Conservation (phyloP, 2,797 vertebrate genomes). For the Pangasius macronema region DNA sequence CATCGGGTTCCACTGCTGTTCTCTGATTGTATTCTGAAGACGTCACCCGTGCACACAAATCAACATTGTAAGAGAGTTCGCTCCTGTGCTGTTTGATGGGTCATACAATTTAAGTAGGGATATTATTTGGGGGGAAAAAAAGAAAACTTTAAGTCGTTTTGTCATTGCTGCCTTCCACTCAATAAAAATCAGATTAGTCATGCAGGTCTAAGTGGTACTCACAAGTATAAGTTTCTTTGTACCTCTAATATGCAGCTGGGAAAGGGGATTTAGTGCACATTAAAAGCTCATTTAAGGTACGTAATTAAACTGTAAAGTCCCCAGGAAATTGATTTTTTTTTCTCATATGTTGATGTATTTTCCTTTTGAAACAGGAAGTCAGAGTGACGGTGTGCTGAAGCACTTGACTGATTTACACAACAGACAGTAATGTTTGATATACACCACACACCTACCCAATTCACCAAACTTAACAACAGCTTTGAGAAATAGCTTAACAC, state of each 20-base stretch:
- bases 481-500: not conserved
- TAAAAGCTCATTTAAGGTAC: not conserved
- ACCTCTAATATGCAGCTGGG: not conserved
- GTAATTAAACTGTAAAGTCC: not conserved
- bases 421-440: not conserved
- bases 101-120: not conserved
- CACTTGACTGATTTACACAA: not conserved
- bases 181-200: not conserved
- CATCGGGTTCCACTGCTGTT: not conserved
- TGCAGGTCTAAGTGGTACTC: not conserved
- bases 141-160: not conserved
- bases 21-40: not conserved
- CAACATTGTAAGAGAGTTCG: not conserved
- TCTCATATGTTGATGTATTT: not conserved
- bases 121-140: not conserved
- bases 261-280: not conserved
- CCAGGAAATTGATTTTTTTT: not conserved
- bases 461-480: not conserved
- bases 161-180: not conserved
- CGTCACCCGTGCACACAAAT: not conserved
- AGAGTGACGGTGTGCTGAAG: not conserved
- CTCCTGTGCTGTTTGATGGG: not conserved
- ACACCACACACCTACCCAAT: not conserved
- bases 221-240: not conserved
- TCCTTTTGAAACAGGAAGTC: not conserved